Evolutionary conservation across 2,888 invertebrate species (phyloP).

Genomic region (Yponomeuta evonymella): DNA sequence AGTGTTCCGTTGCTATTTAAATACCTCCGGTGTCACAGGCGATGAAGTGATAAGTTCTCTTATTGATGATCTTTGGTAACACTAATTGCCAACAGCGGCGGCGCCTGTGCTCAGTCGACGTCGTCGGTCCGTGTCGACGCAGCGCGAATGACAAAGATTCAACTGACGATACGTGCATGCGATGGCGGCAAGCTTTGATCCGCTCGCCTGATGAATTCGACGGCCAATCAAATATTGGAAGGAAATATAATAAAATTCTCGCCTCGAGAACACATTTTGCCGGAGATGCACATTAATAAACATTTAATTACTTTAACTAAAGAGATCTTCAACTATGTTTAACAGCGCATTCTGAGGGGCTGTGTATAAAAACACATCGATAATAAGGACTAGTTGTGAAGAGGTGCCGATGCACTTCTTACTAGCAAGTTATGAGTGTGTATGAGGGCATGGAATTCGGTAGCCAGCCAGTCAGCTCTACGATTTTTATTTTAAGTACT

Average conservation of each 20-base stretch:
- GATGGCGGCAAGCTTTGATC: conserved; percentile 62
- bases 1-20: conserved; percentile 56
- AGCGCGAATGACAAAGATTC: conserved; percentile 69
- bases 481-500: conserved; percentile 60
- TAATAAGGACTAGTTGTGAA: background rate
- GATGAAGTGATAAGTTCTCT: conserved; percentile 74
- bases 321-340: background rate
- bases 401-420: background rate
- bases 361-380: conserved; percentile 19
- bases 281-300: background rate
- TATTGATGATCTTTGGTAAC: conserved; percentile 72
- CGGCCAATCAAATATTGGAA: conserved; percentile 63
- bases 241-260: conserved; percentile 25
- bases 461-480: conserved; percentile 37
- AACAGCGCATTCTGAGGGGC: background rate
- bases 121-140: conserved; percentile 38
- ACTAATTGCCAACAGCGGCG: conserved; percentile 72
- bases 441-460: conserved; percentile 62
- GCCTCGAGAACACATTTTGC: conserved; percentile 1
- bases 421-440: background rate
- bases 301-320: conserved; percentile 1
- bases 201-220: conserved; percentile 52
- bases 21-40: conserved; percentile 57
- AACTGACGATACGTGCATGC: conserved; percentile 50
- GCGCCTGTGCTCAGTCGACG: conserved; percentile 54